A percentile compares a stretch with the other conserved stretches of the same genome.
phyloP scores from a whole-genome alignment of 2,888 invertebrate genomes.

The Caenorhabditis sp. region DNA sequence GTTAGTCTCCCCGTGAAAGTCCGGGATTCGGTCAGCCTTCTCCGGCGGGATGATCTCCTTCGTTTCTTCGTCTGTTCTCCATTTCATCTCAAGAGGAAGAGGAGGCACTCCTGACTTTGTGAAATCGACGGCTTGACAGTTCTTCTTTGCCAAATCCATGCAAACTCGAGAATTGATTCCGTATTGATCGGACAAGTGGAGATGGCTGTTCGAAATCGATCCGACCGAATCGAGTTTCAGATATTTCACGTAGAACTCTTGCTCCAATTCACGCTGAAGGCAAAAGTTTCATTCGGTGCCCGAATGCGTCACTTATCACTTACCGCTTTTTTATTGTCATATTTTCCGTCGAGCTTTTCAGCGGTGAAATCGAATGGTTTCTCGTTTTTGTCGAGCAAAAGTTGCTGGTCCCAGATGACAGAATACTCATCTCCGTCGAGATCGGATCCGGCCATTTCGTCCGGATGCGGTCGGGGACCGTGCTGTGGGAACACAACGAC shows the following conservation, averaged over 20 bases:
- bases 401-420: slow-evolving; percentile 79
- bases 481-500: slow-evolving; percentile 80
- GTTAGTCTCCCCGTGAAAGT: slow-evolving; percentile 50
- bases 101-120: slow-evolving; percentile 60
- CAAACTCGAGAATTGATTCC: slow-evolving; percentile 70
- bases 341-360: slow-evolving; percentile 7
- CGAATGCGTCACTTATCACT: neutral
- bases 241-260: slow-evolving; percentile 79
- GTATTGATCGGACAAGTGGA: slow-evolving; percentile 78
- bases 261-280: slow-evolving; percentile 59
- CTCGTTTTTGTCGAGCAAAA: slow-evolving; percentile 78
- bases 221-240: slow-evolving; percentile 79
- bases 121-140: slow-evolving; percentile 77
- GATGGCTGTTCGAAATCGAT: slow-evolving; percentile 77
- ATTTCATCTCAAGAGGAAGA: slow-evolving; percentile 28
- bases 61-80: slow-evolving; percentile 36
- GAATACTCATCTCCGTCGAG: slow-evolving; percentile 81
- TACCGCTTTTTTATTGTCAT: slow-evolving; percentile 40
- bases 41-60: slow-evolving; percentile 53
- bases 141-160: slow-evolving; percentile 70
- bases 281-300: neutral
- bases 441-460: slow-evolving; percentile 81
- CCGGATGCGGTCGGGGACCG: slow-evolving; percentile 80
- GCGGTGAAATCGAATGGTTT: slow-evolving; percentile 64
- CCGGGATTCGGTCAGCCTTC: slow-evolving; percentile 54